These are phyloP conservation scores for Bombus polaris DNA, from an alignment of 1,140 invertebrate species.

Conservation along the genomic window DNA sequence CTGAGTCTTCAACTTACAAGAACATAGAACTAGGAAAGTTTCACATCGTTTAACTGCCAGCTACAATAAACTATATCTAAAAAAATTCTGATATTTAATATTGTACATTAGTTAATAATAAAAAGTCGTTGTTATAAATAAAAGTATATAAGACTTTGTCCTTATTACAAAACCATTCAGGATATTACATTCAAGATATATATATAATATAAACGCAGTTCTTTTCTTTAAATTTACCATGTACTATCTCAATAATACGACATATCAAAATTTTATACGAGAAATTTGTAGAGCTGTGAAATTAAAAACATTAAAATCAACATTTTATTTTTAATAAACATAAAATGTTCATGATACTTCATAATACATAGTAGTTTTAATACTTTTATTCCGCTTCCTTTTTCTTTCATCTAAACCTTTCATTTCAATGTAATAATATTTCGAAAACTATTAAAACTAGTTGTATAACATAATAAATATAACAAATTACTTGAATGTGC, in stretches of 20 bases:
- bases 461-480: constrained; percentile 53
- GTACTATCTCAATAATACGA: constrained; percentile 29
- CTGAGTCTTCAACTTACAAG: constrained; percentile 19
- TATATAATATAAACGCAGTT: constrained; percentile 4
- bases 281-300: not conserved
- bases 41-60: constrained; percentile 51
- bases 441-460: constrained; percentile 41
- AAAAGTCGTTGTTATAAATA: constrained; percentile 56
- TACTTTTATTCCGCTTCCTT: constrained; percentile 28
- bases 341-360: constrained; percentile 40
- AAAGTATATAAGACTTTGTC: constrained; percentile 51
- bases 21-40: constrained; percentile 35
- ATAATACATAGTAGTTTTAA: constrained; percentile 43
- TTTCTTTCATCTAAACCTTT: not conserved
- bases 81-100: constrained; percentile 61
- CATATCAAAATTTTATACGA: not conserved
- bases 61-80: constrained; percentile 55
- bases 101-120: constrained; percentile 66
- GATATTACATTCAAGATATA: constrained; percentile 16
- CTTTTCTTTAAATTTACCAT: constrained; percentile 25
- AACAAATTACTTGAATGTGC: constrained; percentile 67
- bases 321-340: constrained; percentile 42
- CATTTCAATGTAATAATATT: constrained; percentile 17
- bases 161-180: constrained; percentile 36
- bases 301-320: constrained; percentile 45